Conservation (phyloP, 1,140 invertebrate genomes). For the Drosophila equinoxialis region DNA sequence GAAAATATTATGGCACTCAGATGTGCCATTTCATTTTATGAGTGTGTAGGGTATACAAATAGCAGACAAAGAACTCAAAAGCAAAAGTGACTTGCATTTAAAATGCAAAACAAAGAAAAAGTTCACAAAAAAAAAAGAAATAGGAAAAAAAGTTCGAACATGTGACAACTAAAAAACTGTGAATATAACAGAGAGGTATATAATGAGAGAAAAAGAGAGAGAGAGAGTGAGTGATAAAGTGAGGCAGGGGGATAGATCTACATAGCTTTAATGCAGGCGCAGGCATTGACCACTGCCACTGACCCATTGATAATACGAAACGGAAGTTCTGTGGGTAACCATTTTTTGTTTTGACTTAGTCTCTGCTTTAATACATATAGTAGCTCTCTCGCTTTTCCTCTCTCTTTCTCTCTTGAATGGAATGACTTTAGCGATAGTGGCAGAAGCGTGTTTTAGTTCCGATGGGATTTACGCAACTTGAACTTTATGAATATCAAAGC, state of each 20-base stretch:
- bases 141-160: slow-evolving; percentile 53
- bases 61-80: slow-evolving; percentile 53
- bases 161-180: slow-evolving; percentile 53
- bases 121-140: slow-evolving; percentile 1
- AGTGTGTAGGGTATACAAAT: not conserved
- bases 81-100: slow-evolving; percentile 56
- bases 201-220: not conserved
- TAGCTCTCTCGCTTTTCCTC: not conserved
- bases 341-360: slow-evolving; percentile 47
- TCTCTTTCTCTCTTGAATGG: not conserved
- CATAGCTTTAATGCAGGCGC: slow-evolving; percentile 3
- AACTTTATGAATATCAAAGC: not conserved
- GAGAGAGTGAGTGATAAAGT: not conserved
- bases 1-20: no score
- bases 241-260: not conserved
- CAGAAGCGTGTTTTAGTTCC: slow-evolving; percentile 23
- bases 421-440: slow-evolving; percentile 32
- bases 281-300: slow-evolving; percentile 58
- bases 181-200: slow-evolving; percentile 31
- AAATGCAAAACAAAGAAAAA: slow-evolving; percentile 57
- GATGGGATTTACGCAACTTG: slow-evolving; percentile 4
- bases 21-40: not conserved
- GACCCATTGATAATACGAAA: slow-evolving; percentile 72
- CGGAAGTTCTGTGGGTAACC: slow-evolving; percentile 54
- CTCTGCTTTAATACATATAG: not conserved